phyloP scores from a whole-genome alignment of 1,140 invertebrate species.

The Hesperophylax magnus region DNA sequence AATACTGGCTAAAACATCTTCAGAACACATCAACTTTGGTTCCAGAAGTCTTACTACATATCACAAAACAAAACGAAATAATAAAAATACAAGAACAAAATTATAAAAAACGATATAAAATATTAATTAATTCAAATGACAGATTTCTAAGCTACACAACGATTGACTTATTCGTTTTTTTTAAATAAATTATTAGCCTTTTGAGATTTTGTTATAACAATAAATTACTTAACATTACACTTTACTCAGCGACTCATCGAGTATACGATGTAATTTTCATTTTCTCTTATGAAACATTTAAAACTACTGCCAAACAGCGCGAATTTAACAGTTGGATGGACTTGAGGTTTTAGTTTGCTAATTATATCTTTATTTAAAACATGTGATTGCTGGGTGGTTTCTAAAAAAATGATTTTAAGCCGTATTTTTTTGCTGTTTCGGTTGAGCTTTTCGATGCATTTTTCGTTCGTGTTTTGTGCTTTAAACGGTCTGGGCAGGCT shows the following conservation, averaged over 20 bases:
- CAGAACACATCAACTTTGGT: conserved; percentile 22
- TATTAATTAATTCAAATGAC: background rate
- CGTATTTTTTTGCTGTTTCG: background rate
- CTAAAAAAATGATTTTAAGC: background rate
- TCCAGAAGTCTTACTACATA: conserved; percentile 2
- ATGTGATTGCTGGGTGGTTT: background rate
- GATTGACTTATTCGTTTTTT: conserved; percentile 38
- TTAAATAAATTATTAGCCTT: conserved; percentile 40
- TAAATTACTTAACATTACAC: conserved; percentile 29
- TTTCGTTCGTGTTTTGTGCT: background rate
- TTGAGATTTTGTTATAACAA: conserved; percentile 20
- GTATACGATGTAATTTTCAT: background rate
- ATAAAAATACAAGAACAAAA: conserved; percentile 11
- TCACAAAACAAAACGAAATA: conserved; percentile 7
- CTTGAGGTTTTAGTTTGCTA: no score
- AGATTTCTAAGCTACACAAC: background rate
- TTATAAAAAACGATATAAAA: background rate
- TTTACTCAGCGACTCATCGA: background rate
- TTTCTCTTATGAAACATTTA: background rate
- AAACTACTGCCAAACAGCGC: background rate
- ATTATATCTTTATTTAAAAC: no score
- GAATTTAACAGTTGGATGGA: background rate
- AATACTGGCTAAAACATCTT: conserved; percentile 25
- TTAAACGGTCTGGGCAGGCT: conserved; percentile 45
- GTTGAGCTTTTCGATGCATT: background rate